Evolutionary conservation across 2,113 vertebrate genomes (phyloP).

Genomic region (Alosa alosa): DNA sequence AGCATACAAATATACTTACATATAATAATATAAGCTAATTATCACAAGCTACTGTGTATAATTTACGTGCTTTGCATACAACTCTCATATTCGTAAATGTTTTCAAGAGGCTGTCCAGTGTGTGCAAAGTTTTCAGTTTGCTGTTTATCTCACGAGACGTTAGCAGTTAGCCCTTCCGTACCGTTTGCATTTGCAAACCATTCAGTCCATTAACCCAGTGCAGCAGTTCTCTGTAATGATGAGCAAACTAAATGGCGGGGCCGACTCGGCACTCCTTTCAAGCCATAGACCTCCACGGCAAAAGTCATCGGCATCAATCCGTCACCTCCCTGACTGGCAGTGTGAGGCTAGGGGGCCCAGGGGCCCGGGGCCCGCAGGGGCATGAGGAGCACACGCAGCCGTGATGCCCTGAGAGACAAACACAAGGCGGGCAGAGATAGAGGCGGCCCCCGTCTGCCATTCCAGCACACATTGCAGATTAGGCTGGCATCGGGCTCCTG

Average conservation of each 20-base stretch:
- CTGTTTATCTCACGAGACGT: not conserved
- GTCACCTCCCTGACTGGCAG: not conserved
- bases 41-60: not conserved
- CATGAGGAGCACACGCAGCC: not conserved
- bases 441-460: not conserved
- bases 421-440: not conserved
- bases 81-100: not conserved
- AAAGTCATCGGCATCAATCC: not conserved
- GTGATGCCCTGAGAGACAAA: not conserved
- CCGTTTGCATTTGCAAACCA: not conserved
- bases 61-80: not conserved
- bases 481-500: conserved; percentile 10
- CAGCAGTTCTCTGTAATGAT: not conserved
- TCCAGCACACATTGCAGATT: conserved; percentile 11
- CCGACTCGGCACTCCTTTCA: not conserved
- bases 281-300: not conserved
- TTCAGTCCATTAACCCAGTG: not conserved
- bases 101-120: not conserved
- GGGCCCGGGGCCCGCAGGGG: not conserved
- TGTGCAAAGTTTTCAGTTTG: not conserved
- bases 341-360: not conserved
- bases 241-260: not conserved
- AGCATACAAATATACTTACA: no score
- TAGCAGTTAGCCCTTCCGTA: not conserved
- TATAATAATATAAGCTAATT: no score